phyloP scores from a whole-genome alignment of 2,888 invertebrate species.

The Rhorus exstirpatorius region DNA sequence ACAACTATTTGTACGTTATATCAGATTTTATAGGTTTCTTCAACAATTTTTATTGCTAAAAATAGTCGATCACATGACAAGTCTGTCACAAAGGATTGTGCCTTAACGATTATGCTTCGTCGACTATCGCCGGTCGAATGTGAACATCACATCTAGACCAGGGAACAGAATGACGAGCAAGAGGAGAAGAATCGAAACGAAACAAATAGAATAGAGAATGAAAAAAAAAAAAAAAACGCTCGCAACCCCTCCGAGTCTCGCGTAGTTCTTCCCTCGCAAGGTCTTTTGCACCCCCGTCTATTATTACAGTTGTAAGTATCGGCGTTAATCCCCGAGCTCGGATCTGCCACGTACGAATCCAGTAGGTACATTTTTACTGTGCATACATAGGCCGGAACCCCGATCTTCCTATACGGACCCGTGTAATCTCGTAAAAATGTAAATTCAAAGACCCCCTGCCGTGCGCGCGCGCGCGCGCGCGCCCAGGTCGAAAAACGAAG shows the following conservation, averaged over 20 bases:
- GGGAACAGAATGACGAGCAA: no score
- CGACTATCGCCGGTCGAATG: no score
- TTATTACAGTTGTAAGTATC: slow-evolving; percentile 81
- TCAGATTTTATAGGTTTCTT: no score
- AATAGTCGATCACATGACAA: no score
- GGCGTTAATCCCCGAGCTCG: slow-evolving; percentile 75
- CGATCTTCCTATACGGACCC: slow-evolving; percentile 53
- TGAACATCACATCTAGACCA: no score
- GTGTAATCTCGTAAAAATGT: slow-evolving; percentile 83
- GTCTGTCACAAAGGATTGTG: no score
- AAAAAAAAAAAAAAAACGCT: slow-evolving; percentile 45
- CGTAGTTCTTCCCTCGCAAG: slow-evolving; percentile 10
- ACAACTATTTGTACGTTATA: no score
- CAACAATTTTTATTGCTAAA: no score
- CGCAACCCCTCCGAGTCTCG: slow-evolving; percentile 14
- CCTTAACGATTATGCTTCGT: no score
- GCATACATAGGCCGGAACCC: slow-evolving; percentile 31
- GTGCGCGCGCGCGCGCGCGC: slow-evolving; percentile 25
- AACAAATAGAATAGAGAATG: background rate
- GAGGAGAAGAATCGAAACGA: slow-evolving; percentile 1
- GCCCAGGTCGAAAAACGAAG: slow-evolving; percentile 60
- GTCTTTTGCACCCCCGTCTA: slow-evolving; percentile 66
- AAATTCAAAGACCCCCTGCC: slow-evolving; percentile 73
- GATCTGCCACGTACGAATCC: slow-evolving; percentile 46
- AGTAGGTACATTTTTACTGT: slow-evolving; percentile 27